Evolutionary conservation across 2,797 vertebrate species (phyloP), one percentile per base, ranked within the genome.

Genomic region (Thunnus albacares): DNA sequence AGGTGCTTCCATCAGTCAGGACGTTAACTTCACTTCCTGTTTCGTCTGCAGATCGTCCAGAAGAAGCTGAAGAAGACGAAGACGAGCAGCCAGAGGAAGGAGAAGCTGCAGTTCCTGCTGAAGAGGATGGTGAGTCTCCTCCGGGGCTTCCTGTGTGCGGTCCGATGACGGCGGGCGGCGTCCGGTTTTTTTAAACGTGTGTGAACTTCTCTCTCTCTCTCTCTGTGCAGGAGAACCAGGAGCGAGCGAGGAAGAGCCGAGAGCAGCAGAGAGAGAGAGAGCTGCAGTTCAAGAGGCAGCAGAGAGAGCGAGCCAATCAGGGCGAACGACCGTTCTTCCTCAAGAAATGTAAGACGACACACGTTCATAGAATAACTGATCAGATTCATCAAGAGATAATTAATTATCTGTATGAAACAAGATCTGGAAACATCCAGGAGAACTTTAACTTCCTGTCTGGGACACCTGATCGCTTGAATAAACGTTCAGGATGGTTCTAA

Each of bases 281-380:
- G 87, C 87, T 97, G 77, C 81, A 95, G 73, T 93, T 97, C 79
- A 98, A 98, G 94, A 96, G 81, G 79, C 89, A 95, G 78, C 96
- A 94, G 89, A 90, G 97, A 64, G 96, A 96, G 57, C 68, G 94
- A 80, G 97, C 96, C 65, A 95, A 92, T 71, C 93, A 96, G 72
- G 98, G 98, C 10, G 94, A 94, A 24, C 95, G 89, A 12, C 98
- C 97, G 0, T 98, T 96, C 92, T 98, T 96, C 94, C 84, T 98
- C 24, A 99, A 98, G 93, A 97, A 95, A 87, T 97, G 98, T 98
- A 91, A 96, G 96, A 35, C 5, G 30, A 33, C 30, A 33, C 30
- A 33, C 30, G 1, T 33, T 33, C 5, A 33, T 33, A 30, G 30
- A 33, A 33, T 6, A 33, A 33, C 5, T 33, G 30, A 18, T 20